These are phyloP conservation scores for Diadromus collaris DNA, from an alignment of 2,888 invertebrate species.

Conservation along the genomic window DNA sequence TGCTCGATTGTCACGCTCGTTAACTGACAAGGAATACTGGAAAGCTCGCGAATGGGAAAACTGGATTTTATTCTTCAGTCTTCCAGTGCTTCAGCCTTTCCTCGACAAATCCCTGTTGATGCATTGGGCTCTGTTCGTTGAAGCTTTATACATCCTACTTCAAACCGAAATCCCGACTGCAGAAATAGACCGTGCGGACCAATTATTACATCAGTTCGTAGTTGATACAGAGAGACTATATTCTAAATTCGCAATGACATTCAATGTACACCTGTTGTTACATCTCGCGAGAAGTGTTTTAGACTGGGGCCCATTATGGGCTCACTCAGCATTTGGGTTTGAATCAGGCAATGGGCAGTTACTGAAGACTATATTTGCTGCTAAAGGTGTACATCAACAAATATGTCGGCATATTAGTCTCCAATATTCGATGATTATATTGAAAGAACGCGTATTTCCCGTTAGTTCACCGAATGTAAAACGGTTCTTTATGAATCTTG, in stretches of 20 bases:
- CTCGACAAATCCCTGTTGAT: not conserved
- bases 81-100: constrained; percentile 23
- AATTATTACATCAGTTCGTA: constrained; percentile 23
- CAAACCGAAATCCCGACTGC: constrained; percentile 6
- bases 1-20: constrained; percentile 21
- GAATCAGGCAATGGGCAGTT: constrained; percentile 26
- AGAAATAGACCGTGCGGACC: constrained; percentile 22
- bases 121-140: constrained; percentile 34
- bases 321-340: constrained; percentile 34
- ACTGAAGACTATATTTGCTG: constrained; percentile 22
- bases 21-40: constrained; percentile 24
- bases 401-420: constrained; percentile 20
- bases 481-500: not conserved
- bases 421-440: constrained; percentile 15
- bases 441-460: constrained; percentile 29
- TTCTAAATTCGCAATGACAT: constrained; percentile 24
- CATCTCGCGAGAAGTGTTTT: constrained; percentile 33
- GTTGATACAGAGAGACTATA: constrained; percentile 23
- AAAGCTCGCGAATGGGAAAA: constrained; percentile 39
- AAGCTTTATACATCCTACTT: constrained; percentile 26
- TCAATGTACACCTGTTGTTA: constrained; percentile 30
- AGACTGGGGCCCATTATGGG: constrained; percentile 38
- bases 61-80: constrained; percentile 32
- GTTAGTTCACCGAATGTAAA: not conserved
- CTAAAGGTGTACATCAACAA: constrained; percentile 32